These are phyloP conservation scores for Drosophila busckii DNA, from an alignment of 1,140 invertebrate genomes.

Conservation along the genomic window DNA sequence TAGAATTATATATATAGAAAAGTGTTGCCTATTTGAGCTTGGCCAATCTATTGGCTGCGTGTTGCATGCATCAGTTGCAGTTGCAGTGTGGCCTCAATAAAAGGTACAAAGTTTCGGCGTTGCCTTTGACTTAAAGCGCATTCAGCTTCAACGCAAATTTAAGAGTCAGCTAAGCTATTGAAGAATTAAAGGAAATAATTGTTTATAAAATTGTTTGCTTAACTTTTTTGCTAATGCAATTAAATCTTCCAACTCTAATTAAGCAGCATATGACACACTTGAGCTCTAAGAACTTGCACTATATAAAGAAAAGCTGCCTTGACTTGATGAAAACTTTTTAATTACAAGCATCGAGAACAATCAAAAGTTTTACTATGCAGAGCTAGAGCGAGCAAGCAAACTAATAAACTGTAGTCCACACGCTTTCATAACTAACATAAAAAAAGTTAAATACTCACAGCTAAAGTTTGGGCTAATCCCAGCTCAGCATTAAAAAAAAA, in stretches of 20 bases:
- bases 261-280: conserved; percentile 30
- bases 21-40: conserved; percentile 13
- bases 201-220: too few species aligned
- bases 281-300: conserved; percentile 5
- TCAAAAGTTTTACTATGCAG: conserved; percentile 71
- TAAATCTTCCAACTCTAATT: too few species aligned
- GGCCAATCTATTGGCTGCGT: neutral
- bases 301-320: conserved; percentile 9
- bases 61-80: conserved; percentile 7
- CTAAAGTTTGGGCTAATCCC: conserved; percentile 51
- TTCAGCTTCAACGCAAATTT: too few species aligned
- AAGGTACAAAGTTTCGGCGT: too few species aligned
- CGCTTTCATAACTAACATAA: conserved; percentile 17
- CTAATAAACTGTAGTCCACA: conserved; percentile 51
- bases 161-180: too few species aligned
- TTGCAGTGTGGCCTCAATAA: neutral
- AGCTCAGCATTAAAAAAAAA: conserved; percentile 22
- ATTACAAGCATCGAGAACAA: conserved; percentile 68
- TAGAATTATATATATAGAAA: conserved; percentile 20
- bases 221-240: too few species aligned
- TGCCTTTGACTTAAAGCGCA: too few species aligned
- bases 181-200: too few species aligned
- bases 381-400: conserved; percentile 39
- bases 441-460: conserved; percentile 28
- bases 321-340: conserved; percentile 66